Base-by-base conservation (phyloP, 1,140 invertebrate genomes). In the Lithobius niger region DNA sequence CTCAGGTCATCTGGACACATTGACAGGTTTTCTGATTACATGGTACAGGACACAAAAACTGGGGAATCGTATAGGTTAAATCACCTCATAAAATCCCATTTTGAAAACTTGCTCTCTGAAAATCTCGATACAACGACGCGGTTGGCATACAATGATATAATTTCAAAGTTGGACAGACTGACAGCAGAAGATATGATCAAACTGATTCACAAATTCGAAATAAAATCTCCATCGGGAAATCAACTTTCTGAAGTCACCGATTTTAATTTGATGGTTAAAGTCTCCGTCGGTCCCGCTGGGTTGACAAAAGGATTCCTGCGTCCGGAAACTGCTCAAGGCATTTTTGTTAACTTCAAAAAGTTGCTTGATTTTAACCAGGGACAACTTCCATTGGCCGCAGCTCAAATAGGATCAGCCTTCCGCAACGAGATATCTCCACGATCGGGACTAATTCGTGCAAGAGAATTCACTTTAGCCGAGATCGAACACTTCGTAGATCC, bases 401-500 rank as follows among this genome's bases (percentile, higher is more conserved):
- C 58, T 13, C 57, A 59, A 31, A 22, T 59, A 19, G 57, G 57
- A 16, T 52, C 56, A 4, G 57, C 48, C 3, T 59, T 59, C 43
- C 25, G 57, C 10, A 59, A 59, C 54, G 57, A 59, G 28, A 54
- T 59, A 2, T 13, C 2, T 42, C 40, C 57, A 10, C 50, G 25
- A 15, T 36, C 31, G n/a, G 31, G 31, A 36, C 10, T n/a, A 36
- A 36, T 36, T 36, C 31, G 31, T 10, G 31, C n/a, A 36, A 64
- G 76, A 65, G 97, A 99, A 69, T 99, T 99, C 66, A 98, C 94
- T 0, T 97, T 99, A 94, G 96, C 95, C 47, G 97, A 99, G 76
- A 99, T 99, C 62, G 97, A 99, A 70, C 94, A 99, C 75, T 99
- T 99, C 70, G 96, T 95, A 73, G 93, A 99, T 72, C 88, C 94